Base-by-base conservation (phyloP, 2,888 invertebrate species). In the Erebia palarica region DNA sequence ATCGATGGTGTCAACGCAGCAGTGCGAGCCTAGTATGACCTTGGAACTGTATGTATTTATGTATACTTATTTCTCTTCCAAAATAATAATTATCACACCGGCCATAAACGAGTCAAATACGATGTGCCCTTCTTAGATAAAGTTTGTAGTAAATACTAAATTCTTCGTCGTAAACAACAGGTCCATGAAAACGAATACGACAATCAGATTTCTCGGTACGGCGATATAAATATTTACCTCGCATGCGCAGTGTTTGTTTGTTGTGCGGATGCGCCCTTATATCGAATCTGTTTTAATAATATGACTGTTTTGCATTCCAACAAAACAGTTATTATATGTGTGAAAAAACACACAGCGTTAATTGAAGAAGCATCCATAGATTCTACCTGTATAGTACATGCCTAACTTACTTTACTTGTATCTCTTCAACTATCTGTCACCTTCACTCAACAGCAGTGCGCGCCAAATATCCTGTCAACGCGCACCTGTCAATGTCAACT, bases 21-120 rank as follows among this genome's bases (percentile, higher is more conserved):
- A 7, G 57, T 16, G 18, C 8, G 16, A 8, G 16, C 7, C 21
- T 16, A 53, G 53, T 16, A 16, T 53, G 16, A 9, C 14, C 57
- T 18, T 21, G 21, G 21, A 57, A 57, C 57, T 58, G 57, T 58
- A 58, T 58, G 57, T 58, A 58, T 18, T 36, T 9, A 55, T 58
- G 57, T 21, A 14, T 58, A 21, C 9, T 21, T 58, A 27, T 58
- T 53, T 53, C 7, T n/a, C 14, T 14, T 53, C 16, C 16, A n/a
- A 53, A 53, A 53, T 5, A 16, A 47, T 11, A 47, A 47, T 47
- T 3, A 4, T 47, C 47, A 36, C 36, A 36, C 47, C 44, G 44
- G 7, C 36, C 44, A 3, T 0, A 11, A 57, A 57, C 10, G 13
- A 18, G 27, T 21, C 57, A 13, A 57, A 13, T 8, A 11, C 0